Base-by-base conservation (phyloP, 1,140 invertebrate genomes). In the Drosophila kikkawai region DNA sequence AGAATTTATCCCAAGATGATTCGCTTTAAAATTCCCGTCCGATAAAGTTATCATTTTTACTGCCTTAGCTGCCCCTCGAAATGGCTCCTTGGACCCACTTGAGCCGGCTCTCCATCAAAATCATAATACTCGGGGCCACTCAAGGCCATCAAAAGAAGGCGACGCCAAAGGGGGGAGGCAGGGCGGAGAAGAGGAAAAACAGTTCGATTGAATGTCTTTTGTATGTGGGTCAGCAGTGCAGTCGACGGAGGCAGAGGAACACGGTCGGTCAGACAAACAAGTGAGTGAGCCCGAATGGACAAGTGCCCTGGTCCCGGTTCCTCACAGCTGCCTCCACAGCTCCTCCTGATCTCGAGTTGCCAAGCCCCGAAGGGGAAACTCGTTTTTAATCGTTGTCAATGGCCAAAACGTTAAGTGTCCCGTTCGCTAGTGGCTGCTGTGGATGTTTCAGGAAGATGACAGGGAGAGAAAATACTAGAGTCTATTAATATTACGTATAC, bases 331-430 rank as follows among this genome's bases (percentile, higher is more conserved):
- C 47, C 48, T 56, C 19, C n/a, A 0, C 17, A 11, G 4, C 19
- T 19, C 17, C 19, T 32, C 22, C 22, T 7, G 17, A 7, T 9
- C 41, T 7, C 41, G 4, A 17, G 44, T 13, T 29, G 26, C 11
- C 13, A 2, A 12, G 4, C 47, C 22, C 26, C 17, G 47, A 58
- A 57, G 41, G 36, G 56, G 51, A 90, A 90, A 90, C 85, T 85
- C 68, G 85, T 90, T 90, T 90, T 90, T 88, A 88, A 88, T 90
- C 85, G 85, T 90, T 88, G 85, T 88, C 85, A 88, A 88, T 88
- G 75, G 75, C 85, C 85, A 88, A 88, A 88, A 90, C 85, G 85
- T 90, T 79, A 84, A 82, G 81, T 85, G 85, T 88, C 85, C 84
- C 84, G 84, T 88, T 88, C 55, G 85, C 55, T 53, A 66, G 60